Evolutionary conservation across 2,888 invertebrate species (phyloP), one percentile per base, ranked within the genome.

Genomic region (Capitulum mitella): DNA sequence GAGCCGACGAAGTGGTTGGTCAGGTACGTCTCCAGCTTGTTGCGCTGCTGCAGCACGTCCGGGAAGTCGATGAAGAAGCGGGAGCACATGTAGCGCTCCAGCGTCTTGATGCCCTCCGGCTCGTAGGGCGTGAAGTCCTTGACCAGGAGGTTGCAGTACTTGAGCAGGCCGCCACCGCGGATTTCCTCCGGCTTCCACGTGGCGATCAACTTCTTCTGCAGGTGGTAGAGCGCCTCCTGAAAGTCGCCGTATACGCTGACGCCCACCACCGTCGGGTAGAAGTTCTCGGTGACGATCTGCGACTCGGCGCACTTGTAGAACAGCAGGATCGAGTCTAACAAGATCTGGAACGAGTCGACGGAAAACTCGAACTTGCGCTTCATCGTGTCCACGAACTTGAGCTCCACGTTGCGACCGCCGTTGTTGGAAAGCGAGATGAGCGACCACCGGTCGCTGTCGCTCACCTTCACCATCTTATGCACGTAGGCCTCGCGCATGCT

Each of bases 11-110:
- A 98, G 87, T 99, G 99, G 88, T 98, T 98, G 88, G 94, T 92
- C 86, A 99, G 89, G 88, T 99, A 99, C 84, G 93, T 94, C 86
- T 97, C 95, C 85, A 99, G 90, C 87, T 99, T 99, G 83, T 92
- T 91, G 83, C 93, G 93, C 87, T 99, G 99, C 86, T 95, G 95
- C 81, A 89, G 89, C 79, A 98, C 92, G 88, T 98, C 98, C 74
- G 97, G 94, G 88, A 99, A 99, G 89, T 99, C 99, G 86, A 99
- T 99, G 89, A 99, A 99, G 91, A 99, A 99, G 84, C 99, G 91
- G 83, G 98, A 98, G 90, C 98, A 99, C 99, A 99, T 99, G 89
- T 99, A 99, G 82, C 97, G 92, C 89, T 99, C 98, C 84, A 98
- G 90, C 79, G 91, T 93, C 86, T 96, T 94, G 85, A 98, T 94